Base-by-base conservation (phyloP, 2,797 vertebrate genomes). In the Mormyrus proboscirostris region DNA sequence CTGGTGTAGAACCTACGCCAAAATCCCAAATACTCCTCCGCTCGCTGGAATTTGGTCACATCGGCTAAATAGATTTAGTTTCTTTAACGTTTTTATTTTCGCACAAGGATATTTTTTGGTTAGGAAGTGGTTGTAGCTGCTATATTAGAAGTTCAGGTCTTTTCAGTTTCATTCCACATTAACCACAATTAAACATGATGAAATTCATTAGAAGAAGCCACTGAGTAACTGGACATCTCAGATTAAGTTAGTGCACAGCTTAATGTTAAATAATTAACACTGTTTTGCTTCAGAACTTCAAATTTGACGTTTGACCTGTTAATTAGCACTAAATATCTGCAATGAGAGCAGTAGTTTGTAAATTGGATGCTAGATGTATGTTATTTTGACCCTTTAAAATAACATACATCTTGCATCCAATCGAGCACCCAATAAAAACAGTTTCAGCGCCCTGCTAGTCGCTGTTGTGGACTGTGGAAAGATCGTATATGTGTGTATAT, bases 401-500 rank as follows among this genome's bases (percentile, higher is more conserved):
- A 73, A 5, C 65, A 76, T 76, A 5, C 65, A 76, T 76, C 69
- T 19, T 41, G 14, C 33, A 16, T 76, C 29, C 69, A 41, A 41
- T 76, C 4, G 5, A 41, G 2, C 69, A 41, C 33, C 69, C 33
- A 16, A 8, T 76, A 33, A 41, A 79, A 47, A 79, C 38, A 19
- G 65, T 3, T 41, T 16, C 33, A 76, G 25, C 62, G 4, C 4
- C 41, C 14, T 19, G 6, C 73, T 44, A 79, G 38, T 44, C 16
- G 7, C 73, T 79, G 25, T 55, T 38, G n/a, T 22, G 47, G 85
- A 88, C 49, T 55, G 49, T 87, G 90, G 82, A 76, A 62, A 76
- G 83, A 87, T 14, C 38, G 12, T 4, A 19, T 29, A 49, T 41
- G 33, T 38, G 10, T 0, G 44, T 62, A 44, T 16, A 44, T 4